Percentiles rank a stretch among this genome's conserved stretches.
Evolutionary conservation across 1,140 invertebrate species (phyloP).

Genomic region (Tetragonula clypearis): DNA sequence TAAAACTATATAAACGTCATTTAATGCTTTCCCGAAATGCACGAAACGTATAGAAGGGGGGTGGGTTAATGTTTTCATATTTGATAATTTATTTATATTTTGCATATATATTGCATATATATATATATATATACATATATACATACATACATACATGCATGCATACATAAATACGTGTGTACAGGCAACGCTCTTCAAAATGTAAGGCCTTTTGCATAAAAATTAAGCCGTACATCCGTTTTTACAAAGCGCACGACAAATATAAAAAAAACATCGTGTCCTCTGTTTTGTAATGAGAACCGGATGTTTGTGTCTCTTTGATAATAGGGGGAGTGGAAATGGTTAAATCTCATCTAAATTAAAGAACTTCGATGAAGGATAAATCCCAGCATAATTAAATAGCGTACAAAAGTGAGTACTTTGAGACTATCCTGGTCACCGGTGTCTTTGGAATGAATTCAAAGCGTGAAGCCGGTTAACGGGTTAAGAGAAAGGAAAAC

Average conservation of each 20-base stretch:
- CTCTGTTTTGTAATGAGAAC: slow-evolving; percentile 54
- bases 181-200: slow-evolving; percentile 66
- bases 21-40: slow-evolving; percentile 85
- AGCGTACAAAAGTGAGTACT: slow-evolving; percentile 51
- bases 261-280: slow-evolving; percentile 43
- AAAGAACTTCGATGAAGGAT: slow-evolving; percentile 47
- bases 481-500: slow-evolving; percentile 28
- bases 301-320: slow-evolving; percentile 26
- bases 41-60: slow-evolving; percentile 86
- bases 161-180: slow-evolving; percentile 33
- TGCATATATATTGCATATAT: slow-evolving; percentile 52
- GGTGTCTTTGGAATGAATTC: slow-evolving; percentile 25
- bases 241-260: slow-evolving; percentile 63
- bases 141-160: too few species aligned
- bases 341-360: slow-evolving; percentile 41
- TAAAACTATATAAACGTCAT: slow-evolving; percentile 77
- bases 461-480: slow-evolving; percentile 18
- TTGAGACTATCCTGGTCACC: slow-evolving; percentile 30
- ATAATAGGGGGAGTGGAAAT: slow-evolving; percentile 33
- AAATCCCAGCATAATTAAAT: slow-evolving; percentile 43
- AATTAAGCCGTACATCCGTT: slow-evolving; percentile 76
- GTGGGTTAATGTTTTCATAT: slow-evolving; percentile 81
- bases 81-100: slow-evolving; percentile 78
- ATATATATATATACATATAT: too few species aligned
- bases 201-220: slow-evolving; percentile 80